Evolutionary conservation across 2,797 vertebrate genomes (phyloP), one percentile per base, ranked within the genome.

Genomic region (Danio aesculapii): DNA sequence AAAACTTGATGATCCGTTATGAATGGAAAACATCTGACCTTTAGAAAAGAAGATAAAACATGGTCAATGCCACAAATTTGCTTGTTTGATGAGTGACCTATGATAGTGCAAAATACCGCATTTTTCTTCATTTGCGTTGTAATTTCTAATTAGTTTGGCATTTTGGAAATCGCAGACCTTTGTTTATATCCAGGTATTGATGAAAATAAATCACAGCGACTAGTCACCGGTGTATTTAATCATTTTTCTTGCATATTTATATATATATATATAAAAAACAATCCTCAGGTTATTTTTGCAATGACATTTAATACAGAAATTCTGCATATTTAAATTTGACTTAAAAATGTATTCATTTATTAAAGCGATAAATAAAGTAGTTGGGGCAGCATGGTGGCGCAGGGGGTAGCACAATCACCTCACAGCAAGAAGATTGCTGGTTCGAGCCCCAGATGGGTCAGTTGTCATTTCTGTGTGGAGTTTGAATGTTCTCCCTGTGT

Each of bases 11-110:
- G 52, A 72, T 58, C 39, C 41, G 13, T 57, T 58, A 49, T 19
- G 44, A 67, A n/a, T 19, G 17, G 10, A 57, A 72, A 46, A 47
- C 70, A 6, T 72, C 41, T 73, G 55, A 73, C 53, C 41, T 73
- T 73, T 73, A 16, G 39, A 58, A 44, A 16, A 8, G 39, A 55
- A 13, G 12, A 19, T 73, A 10, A 47, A 55, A 12, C 39, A 44
- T 17, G 30, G 53, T 58, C 70, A 44, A 8, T 52, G 49, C 16
- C 49, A 39, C 30, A 53, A 39, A 16, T 70, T 30, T 59, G 19
- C 58, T 59, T 59, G 13, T 62, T 57, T 19, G 52, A 55, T 71
- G 30, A 57, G 43, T 73, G 43, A 16, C 53, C 11, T 44, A 57
- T 19, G 17, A 17, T 19, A 57, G 4, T 72, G 53, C 3, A 58